These are phyloP conservation scores for Epiblema foenella DNA, from an alignment of 2,888 invertebrate genomes.

Conservation along the genomic window DNA sequence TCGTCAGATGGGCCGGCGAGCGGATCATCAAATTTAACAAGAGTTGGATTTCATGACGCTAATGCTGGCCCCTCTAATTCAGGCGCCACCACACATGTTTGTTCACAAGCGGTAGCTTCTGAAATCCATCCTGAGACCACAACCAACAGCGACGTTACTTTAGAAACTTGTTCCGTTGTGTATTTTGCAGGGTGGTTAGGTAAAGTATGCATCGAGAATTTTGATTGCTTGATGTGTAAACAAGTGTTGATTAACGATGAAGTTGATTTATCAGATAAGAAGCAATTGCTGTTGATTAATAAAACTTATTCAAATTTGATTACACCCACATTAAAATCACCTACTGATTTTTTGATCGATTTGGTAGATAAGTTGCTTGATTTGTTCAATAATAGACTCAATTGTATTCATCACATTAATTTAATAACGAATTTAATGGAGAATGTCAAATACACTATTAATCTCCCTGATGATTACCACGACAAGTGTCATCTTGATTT, in stretches of 20 bases:
- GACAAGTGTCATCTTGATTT: not conserved
- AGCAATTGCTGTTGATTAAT: slow-evolving; percentile 47
- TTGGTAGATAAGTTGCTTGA: slow-evolving; percentile 2
- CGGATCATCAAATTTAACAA: not conserved
- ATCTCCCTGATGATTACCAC: not conserved
- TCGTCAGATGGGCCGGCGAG: not conserved
- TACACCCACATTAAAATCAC: slow-evolving; percentile 13
- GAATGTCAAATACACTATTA: not conserved
- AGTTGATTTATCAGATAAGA: slow-evolving; percentile 44
- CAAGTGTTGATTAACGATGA: slow-evolving; percentile 14
- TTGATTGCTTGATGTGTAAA: slow-evolving; percentile 45
- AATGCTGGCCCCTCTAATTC: not conserved
- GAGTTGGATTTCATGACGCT: not conserved
- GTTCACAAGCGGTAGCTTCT: not conserved
- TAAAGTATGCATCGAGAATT: slow-evolving; percentile 45
- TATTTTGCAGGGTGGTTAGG: slow-evolving; percentile 50
- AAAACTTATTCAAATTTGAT: slow-evolving; percentile 44
- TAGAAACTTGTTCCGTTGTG: slow-evolving; percentile 46
- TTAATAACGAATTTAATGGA: too few relatives aligned
- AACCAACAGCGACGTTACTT: not conserved
- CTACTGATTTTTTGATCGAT: slow-evolving; percentile 4
- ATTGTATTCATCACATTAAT: slow-evolving; percentile 4
- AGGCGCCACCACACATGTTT: not conserved
- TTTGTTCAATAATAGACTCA: slow-evolving; percentile 8
- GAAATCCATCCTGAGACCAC: not conserved